phyloP scores from a whole-genome alignment of 1,140 invertebrate species.

The Phenacoccus solenopsis region DNA sequence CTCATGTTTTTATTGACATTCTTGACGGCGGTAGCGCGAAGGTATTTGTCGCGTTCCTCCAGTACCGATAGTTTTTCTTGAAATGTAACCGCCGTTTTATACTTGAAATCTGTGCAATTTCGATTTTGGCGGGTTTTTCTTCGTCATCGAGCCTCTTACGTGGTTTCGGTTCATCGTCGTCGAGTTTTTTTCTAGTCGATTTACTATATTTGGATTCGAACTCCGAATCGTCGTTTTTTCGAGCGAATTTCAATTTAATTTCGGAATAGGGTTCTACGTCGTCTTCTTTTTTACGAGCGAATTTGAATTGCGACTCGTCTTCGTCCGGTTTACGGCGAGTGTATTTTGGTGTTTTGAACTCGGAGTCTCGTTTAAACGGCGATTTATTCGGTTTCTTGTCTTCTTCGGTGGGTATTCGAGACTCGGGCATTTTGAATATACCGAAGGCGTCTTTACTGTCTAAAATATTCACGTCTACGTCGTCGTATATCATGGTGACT shows the following conservation, averaged over 20 bases:
- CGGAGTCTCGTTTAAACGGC: neutral
- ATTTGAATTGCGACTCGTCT: no score
- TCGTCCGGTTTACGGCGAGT: no score
- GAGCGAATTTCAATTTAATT: neutral
- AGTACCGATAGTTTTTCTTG: constrained; percentile 6
- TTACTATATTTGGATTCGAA: no score
- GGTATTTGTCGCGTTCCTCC: neutral
- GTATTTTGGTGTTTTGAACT: neutral
- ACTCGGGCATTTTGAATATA: neutral
- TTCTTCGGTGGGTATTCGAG: neutral
- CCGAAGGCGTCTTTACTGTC: neutral
- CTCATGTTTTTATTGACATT: neutral
- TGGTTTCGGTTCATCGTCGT: neutral
- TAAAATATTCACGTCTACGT: neutral
- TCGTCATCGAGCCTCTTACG: no score
- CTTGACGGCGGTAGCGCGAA: neutral
- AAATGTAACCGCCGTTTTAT: neutral
- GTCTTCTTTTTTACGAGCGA: neutral
- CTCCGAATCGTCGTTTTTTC: neutral
- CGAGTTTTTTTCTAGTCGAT: neutral
- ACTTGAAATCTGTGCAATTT: neutral
- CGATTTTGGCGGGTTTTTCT: no score
- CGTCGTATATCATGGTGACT: neutral
- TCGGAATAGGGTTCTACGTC: neutral
- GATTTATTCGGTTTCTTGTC: neutral